Percentiles rank a stretch among this genome's conserved stretches.
Evolutionary conservation across 2,888 invertebrate species (phyloP).

Genomic region (Heteromyza rotundicornis): DNA sequence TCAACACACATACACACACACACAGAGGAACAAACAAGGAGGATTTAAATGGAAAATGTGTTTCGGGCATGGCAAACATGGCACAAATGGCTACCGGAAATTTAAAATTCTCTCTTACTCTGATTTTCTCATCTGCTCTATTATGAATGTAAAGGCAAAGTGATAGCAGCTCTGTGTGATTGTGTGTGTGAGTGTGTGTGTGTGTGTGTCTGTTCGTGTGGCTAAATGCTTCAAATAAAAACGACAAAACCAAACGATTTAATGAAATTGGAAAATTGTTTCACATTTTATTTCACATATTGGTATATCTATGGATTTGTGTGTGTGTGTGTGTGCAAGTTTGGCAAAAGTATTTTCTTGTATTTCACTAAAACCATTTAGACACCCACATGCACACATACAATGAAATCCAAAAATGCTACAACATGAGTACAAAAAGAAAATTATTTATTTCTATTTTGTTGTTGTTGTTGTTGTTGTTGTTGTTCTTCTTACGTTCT

Average conservation of each 20-base stretch:
- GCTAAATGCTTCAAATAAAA: not conserved
- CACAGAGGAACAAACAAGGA: not conserved
- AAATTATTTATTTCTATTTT: too few species aligned
- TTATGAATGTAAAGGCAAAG: too few species aligned
- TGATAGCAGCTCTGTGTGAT: too few species aligned
- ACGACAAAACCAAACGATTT: not conserved
- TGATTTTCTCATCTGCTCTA: too few species aligned
- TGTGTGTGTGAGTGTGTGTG: not conserved
- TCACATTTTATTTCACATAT: not conserved
- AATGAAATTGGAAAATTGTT: constrained; percentile 20
- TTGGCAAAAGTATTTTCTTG: too few species aligned
- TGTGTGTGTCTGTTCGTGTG: not conserved
- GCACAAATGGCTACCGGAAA: not conserved
- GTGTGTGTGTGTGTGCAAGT: too few species aligned
- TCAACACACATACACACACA: not conserved
- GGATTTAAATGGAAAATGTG: too few species aligned
- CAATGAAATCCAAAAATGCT: constrained; percentile 3
- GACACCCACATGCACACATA: constrained; percentile 4
- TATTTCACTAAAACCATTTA: too few species aligned
- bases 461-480: too few species aligned
- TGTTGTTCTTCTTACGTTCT: too few species aligned
- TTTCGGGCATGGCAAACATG: not conserved
- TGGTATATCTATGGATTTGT: too few species aligned
- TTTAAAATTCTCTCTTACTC: not conserved
- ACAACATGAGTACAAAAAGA: not conserved